A percentile compares a stretch with the other conserved stretches of the same genome.
Conservation (phyloP, 1,140 invertebrate genomes). For the Brachionus koreanus region DNA sequence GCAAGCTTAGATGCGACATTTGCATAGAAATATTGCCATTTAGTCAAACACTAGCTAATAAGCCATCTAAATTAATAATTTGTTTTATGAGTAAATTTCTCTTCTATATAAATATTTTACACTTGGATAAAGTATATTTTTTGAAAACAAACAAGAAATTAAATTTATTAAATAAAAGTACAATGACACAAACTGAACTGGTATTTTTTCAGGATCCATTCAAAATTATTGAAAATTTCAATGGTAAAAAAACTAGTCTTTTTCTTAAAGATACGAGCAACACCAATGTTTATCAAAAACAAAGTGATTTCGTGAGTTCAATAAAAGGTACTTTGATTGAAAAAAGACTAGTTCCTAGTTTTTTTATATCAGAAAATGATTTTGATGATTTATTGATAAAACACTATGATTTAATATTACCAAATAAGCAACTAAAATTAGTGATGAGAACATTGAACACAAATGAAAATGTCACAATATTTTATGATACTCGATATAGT, state of each 20-base stretch:
- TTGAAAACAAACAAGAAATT: background rate
- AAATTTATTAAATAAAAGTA: background rate
- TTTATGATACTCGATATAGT: conserved; percentile 22
- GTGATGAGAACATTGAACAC: background rate
- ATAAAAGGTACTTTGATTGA: background rate
- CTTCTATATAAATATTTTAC: background rate
- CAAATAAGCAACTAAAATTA: conserved; percentile 32
- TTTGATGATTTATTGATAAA: background rate
- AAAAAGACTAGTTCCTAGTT: background rate
- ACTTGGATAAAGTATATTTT: background rate
- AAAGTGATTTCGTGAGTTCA: background rate
- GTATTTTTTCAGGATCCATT: background rate
- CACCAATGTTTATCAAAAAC: background rate
- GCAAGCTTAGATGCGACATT: background rate
- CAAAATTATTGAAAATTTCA: background rate
- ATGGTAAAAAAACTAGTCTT: background rate
- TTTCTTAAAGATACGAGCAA: background rate
- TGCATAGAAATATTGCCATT: background rate
- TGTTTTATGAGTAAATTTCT: background rate
- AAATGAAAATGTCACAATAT: conserved; percentile 4
- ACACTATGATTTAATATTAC: conserved; percentile 33
- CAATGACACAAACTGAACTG: background rate
- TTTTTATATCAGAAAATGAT: background rate
- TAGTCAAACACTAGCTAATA: background rate
- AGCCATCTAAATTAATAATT: background rate